These are phyloP conservation scores for Troilus luridus DNA, from an alignment of 2,888 invertebrate species.

Conservation along the genomic window DNA sequence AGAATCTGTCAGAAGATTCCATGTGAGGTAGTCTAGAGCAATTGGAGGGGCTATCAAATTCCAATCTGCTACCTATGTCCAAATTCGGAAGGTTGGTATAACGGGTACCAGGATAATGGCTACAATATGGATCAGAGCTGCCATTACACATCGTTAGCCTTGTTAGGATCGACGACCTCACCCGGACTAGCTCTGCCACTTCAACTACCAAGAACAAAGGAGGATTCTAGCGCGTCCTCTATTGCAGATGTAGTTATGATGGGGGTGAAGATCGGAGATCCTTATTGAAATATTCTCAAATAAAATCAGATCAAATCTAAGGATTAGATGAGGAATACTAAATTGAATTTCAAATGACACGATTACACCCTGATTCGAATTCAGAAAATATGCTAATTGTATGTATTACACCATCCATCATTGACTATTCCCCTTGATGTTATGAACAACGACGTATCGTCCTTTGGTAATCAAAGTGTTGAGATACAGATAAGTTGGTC, in stretches of 20 bases:
- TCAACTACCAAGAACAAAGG: neutral
- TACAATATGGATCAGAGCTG: slow-evolving; percentile 39
- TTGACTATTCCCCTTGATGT: too few species aligned
- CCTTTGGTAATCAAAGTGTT: too few species aligned
- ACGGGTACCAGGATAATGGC: slow-evolving; percentile 9
- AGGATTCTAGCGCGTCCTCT: neutral
- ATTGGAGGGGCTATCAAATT: slow-evolving; percentile 30
- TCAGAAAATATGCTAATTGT: too few species aligned
- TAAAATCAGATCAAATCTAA: too few species aligned
- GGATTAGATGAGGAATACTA: too few species aligned
- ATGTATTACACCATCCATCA: too few species aligned
- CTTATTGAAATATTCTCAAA: neutral
- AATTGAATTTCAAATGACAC: too few species aligned
- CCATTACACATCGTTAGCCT: slow-evolving; percentile 29
- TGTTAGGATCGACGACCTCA: slow-evolving; percentile 44
- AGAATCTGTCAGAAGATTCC: neutral
- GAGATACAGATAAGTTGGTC: too few species aligned
- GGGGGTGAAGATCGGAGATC: neutral
- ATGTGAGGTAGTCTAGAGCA: neutral
- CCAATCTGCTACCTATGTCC: neutral
- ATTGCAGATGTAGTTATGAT: neutral
- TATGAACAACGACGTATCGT: too few species aligned
- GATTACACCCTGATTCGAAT: too few species aligned
- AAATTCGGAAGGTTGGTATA: slow-evolving; percentile 34
- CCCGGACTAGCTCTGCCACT: neutral